Evolutionary conservation across 2,113 vertebrate genomes (phyloP).

Genomic region (Percina caprodes): DNA sequence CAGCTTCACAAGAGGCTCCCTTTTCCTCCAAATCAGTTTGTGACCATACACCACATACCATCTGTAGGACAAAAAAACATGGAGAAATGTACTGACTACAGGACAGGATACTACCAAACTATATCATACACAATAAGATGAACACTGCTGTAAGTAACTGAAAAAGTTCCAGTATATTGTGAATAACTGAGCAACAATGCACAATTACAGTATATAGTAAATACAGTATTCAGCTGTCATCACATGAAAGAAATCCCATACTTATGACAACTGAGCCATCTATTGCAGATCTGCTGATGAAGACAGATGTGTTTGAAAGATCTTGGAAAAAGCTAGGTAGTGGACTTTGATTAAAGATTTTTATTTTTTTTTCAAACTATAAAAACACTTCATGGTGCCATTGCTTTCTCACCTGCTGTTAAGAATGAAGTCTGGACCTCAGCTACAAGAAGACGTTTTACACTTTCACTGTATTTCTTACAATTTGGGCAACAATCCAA

Average conservation of each 20-base stretch:
- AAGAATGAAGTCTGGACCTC: neutral
- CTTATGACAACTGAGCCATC: neutral
- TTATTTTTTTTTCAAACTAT: neutral
- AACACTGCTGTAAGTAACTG: neutral
- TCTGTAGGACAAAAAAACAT: slow-evolving; percentile 73
- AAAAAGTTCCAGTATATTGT: neutral
- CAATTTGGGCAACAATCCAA: neutral
- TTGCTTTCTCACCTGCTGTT: neutral
- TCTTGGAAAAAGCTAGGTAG: neutral
- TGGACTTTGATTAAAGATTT: neutral
- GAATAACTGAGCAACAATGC: neutral
- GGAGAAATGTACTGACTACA: slow-evolving; percentile 10
- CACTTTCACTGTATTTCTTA: neutral
- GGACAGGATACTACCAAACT: neutral
- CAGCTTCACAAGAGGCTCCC: slow-evolving; percentile 93
- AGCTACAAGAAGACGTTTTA: neutral
- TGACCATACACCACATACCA: slow-evolving; percentile 94
- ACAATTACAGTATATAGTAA: neutral
- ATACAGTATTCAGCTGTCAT: neutral
- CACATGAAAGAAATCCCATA: neutral
- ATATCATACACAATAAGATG: neutral
- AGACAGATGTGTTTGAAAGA: neutral
- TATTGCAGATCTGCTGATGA: neutral
- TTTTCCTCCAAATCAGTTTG: slow-evolving; percentile 96
- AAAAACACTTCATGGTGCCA: neutral